These are phyloP conservation scores for Yponomeuta sedellus DNA, from an alignment of 2,888 invertebrate species.

Conservation along the genomic window DNA sequence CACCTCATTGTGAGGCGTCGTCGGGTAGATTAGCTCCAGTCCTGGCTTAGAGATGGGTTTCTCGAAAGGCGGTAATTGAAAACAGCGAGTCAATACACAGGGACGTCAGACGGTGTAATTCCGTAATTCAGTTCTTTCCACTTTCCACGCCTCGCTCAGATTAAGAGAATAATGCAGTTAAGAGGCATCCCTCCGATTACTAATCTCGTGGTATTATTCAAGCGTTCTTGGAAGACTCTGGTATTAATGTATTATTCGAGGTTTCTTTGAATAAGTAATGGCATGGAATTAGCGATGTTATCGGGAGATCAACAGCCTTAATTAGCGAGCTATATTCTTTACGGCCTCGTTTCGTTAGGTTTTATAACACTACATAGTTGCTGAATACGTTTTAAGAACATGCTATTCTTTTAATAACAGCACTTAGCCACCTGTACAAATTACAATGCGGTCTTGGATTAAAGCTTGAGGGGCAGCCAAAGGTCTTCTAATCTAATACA, in stretches of 20 bases:
- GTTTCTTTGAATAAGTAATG: slow-evolving; percentile 13
- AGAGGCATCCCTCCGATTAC: slow-evolving; percentile 19
- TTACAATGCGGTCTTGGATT: background rate
- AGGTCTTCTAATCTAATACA: too few relatives aligned
- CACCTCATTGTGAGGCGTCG: slow-evolving; percentile 49
- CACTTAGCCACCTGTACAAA: background rate
- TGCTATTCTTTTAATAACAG: background rate
- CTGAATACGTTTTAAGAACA: background rate
- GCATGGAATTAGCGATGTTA: slow-evolving; percentile 13
- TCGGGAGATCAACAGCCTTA: slow-evolving; percentile 12
- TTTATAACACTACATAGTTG: background rate
- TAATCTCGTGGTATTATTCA: slow-evolving; percentile 18
- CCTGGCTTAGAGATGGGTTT: slow-evolving; percentile 39
- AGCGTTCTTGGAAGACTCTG: slow-evolving; percentile 21
- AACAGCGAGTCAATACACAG: slow-evolving; percentile 30
- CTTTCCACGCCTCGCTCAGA: slow-evolving; percentile 46
- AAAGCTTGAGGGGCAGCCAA: too few relatives aligned
- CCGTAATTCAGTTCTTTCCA: slow-evolving; percentile 42
- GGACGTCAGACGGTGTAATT: slow-evolving; percentile 40
- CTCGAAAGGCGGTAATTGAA: slow-evolving; percentile 54
- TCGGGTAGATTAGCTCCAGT: slow-evolving; percentile 59
- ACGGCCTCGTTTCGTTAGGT: background rate
- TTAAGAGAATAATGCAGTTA: slow-evolving; percentile 33
- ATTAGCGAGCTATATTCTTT: slow-evolving; percentile 7
- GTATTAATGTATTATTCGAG: slow-evolving; percentile 8